A percentile compares a stretch with the other conserved stretches of the same genome.
Evolutionary conservation across 2,888 invertebrate species (phyloP).

Genomic region (Phania funesta): DNA sequence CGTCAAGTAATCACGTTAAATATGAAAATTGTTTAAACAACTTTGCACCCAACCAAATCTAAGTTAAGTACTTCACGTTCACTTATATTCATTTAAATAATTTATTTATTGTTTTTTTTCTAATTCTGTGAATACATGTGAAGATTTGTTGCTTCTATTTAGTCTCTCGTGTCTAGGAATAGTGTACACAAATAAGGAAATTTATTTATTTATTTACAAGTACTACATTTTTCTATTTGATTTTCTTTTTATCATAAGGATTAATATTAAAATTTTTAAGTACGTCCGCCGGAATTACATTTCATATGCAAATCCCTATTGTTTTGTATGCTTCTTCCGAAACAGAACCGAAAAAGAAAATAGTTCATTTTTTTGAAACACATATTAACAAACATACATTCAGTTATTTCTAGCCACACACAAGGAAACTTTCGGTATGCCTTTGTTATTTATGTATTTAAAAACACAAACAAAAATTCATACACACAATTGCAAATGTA

Average conservation of each 20-base stretch:
- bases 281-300: slow-evolving; percentile 63
- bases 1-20: too few species aligned
- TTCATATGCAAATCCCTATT: slow-evolving; percentile 64
- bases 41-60: too few species aligned
- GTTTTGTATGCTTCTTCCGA: slow-evolving; percentile 46
- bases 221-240: slow-evolving; percentile 15
- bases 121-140: background rate
- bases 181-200: slow-evolving; percentile 11
- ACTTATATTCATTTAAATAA: too few species aligned
- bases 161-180: background rate
- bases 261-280: slow-evolving; percentile 59
- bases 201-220: slow-evolving; percentile 47
- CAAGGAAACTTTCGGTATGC: slow-evolving; percentile 10
- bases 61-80: too few species aligned
- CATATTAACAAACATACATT: background rate
- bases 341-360: slow-evolving; percentile 21
- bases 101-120: too few species aligned
- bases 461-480: background rate
- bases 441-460: slow-evolving; percentile 11
- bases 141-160: too few species aligned
- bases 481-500: background rate
- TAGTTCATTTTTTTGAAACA: slow-evolving; percentile 31
- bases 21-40: too few species aligned
- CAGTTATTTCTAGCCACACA: background rate
- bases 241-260: slow-evolving; percentile 37